Base-by-base conservation (phyloP, 2,113 vertebrate species). In the Microcebus murinus region DNA sequence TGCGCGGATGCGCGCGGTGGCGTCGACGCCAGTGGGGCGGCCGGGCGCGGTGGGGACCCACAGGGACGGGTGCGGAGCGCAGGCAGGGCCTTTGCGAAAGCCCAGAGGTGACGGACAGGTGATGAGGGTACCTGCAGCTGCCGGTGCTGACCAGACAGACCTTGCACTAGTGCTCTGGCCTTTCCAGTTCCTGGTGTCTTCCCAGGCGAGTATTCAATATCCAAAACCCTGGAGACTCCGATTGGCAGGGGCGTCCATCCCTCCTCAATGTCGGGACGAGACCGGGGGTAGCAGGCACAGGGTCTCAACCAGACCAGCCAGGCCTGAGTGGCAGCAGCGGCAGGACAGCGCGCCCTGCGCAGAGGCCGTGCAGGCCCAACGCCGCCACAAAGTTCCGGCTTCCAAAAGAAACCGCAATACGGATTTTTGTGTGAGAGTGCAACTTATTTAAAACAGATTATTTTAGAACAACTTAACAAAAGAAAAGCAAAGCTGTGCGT, bases 11-110 rank as follows among this genome's bases (percentile, higher is more conserved):
- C 36, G 45, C 23, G 0, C 20, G 0, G 0, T 2, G n/a, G 67
- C 48, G 39, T 18, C 21, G 6, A 21, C 4, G 27, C 31, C 9
- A 3, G 0, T 21, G 0, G 4, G 36, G 73, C n/a, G 0, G 0
- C 79, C 25, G 34, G 8, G 34, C 3, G 12, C n/a, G 13, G 4
- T 18, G n/a, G 52, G 61, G 14, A 10, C n/a, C 36, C 14, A n/a
- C 13, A 8, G 2, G 25, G 36, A 80, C 65, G 31, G 65, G 34
- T 3, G 4, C 77, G 25, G 55, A n/a, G 31, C 29, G 48, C 1
- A 76, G 42, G 29, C n/a, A 20, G 87, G 82, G 77, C 36, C 87
- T 17, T 50, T 20, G 34, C 6, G 0, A 77, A 63, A 63, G 57
- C 20, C 59, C 88, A 34, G 29, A 21, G 85, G 25, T 57, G 85